Evolutionary conservation across 2,888 invertebrate genomes (phyloP), one percentile per base, ranked within the genome.

Genomic region (Pteria penguin): DNA sequence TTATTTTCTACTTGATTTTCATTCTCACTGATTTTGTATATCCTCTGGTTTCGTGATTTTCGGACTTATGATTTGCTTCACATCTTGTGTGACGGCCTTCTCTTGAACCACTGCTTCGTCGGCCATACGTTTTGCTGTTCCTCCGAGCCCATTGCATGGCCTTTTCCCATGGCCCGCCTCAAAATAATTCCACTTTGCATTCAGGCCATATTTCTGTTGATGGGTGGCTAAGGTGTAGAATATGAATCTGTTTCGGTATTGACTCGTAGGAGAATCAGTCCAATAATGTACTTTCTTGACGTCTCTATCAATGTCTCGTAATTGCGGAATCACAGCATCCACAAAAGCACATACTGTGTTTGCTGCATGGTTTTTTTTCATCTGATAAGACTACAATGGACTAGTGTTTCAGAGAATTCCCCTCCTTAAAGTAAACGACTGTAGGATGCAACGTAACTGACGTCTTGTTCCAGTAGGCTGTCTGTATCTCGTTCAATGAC

Each of bases 331-430:
- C 1, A 81, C 4, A 4, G 69, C 29, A 26, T 82, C 80, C 8
- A 84, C 14, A 45, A 84, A 79, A 3, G 78, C 58, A n/a, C 73
- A 33, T 11, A 83, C 75, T n/a, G n/a, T n/a, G n/a, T n/a, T n/a
- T n/a, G n/a, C n/a, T n/a, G n/a, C n/a, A n/a, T n/a, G n/a, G n/a
- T n/a, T n/a, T n/a, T n/a, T 76, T 73, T 61, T 82, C 82, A 67
- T 84, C 75, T n/a, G 75, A 76, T 5, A 83, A 68, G 14, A 72
- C 55, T 1, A 81, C 72, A 22, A 77, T 60, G 26, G 72, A 79
- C n/a, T 80, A 74, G 60, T 82, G 82, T 14, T 26, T 18, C 2
- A 81, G 24, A 14, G 62, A 55, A 11, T 58, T 66, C 3, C 27
- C 18, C 4, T 61, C 22, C 27, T 55, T 68, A 22, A 32, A 69